Conservation (phyloP, 2,797 vertebrate genomes). For the Poeciliopsis paucimaculata region DNA sequence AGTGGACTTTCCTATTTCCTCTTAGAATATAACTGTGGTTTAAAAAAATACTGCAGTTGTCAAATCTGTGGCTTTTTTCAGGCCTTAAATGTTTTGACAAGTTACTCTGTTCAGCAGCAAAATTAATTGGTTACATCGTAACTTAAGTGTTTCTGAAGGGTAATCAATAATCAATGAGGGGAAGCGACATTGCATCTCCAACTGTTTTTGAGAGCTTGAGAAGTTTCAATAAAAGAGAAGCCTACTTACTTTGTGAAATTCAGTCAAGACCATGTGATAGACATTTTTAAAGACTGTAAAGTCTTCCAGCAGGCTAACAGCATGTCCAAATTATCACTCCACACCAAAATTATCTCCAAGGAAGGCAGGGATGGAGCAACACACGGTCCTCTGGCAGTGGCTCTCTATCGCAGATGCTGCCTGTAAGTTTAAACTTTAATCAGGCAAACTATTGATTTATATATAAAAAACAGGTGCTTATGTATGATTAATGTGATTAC, state of each 20-base stretch:
- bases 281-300: not conserved
- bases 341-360: not conserved
- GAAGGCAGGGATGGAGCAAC: not conserved
- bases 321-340: not conserved
- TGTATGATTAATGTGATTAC: not conserved
- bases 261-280: not conserved
- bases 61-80: not conserved
- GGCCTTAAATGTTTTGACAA: not conserved
- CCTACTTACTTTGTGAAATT: not conserved
- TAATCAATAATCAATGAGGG: not conserved
- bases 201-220: not conserved
- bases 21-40: not conserved
- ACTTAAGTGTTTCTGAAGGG: not conserved
- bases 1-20: not conserved
- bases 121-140: not conserved
- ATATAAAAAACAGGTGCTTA: not conserved
- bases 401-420: not conserved
- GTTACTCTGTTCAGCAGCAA: not conserved
- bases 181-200: not conserved
- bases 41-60: not conserved
- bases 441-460: not conserved
- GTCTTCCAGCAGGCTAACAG: not conserved
- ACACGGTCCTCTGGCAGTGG: not conserved
- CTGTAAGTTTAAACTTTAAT: not conserved
- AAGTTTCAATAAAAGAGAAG: not conserved